Conservation (phyloP, 2,113 vertebrate genomes). For the Suncus etruscus region DNA sequence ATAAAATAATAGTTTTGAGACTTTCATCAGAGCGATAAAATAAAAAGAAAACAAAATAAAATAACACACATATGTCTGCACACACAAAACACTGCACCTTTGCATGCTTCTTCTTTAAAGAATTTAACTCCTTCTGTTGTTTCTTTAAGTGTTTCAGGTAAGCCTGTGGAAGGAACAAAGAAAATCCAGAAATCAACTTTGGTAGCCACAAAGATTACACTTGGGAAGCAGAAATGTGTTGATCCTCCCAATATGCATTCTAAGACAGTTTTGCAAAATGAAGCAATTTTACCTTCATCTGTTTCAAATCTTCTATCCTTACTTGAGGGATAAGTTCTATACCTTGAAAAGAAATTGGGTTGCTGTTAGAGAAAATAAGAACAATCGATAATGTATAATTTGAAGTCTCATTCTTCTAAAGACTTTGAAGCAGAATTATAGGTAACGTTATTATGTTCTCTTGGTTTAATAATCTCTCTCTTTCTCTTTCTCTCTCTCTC, state of each 20-base stretch:
- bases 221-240: background rate
- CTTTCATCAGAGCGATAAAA: conserved; percentile 20
- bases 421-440: too few relatives aligned
- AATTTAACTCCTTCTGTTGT: conserved; percentile 96
- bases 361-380: too few relatives aligned
- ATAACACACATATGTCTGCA: background rate
- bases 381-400: too few relatives aligned
- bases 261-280: too few relatives aligned
- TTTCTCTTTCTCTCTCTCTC: too few relatives aligned
- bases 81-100: conserved; percentile 89
- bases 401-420: too few relatives aligned
- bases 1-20: background rate
- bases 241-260: background rate
- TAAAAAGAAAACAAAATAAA: background rate
- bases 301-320: too few relatives aligned
- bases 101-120: conserved; percentile 97
- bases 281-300: too few relatives aligned
- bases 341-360: too few relatives aligned
- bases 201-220: background rate
- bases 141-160: conserved; percentile 98
- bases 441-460: too few relatives aligned
- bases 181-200: conserved; percentile 64
- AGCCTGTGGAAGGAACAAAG: conserved; percentile 86
- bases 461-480: too few relatives aligned
- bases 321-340: too few relatives aligned